These are phyloP conservation scores for Uromys caudimaculatus DNA, from an alignment of 2,797 vertebrate genomes.

Conservation along the genomic window DNA sequence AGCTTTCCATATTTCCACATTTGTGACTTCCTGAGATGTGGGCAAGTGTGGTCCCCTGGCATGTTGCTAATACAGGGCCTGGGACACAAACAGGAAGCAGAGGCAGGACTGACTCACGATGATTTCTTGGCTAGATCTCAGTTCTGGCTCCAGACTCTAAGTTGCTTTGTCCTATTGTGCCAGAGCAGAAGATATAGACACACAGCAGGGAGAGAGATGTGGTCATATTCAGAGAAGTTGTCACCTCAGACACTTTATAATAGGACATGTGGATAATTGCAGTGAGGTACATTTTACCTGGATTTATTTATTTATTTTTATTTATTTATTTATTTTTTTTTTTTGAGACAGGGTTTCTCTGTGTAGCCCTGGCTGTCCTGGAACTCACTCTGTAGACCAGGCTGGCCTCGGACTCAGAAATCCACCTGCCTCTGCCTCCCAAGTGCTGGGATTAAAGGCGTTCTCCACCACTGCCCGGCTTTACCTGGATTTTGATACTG, in stretches of 20 bases:
- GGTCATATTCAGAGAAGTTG: not conserved
- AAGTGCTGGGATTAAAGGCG: too few species aligned
- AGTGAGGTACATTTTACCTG: not conserved
- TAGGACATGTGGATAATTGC: not conserved
- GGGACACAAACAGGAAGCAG: constrained; percentile 3
- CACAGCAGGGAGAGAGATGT: too few species aligned
- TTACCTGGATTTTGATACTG: not conserved
- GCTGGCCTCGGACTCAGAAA: too few species aligned
- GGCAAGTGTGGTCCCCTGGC: not conserved
- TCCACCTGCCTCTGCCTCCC: too few species aligned
- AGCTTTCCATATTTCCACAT: not conserved
- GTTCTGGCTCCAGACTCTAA: not conserved
- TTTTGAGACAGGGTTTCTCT: too few species aligned
- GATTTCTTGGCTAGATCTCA: not conserved
- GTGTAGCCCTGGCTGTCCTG: too few species aligned
- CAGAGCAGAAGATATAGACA: not conserved
- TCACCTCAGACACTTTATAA: constrained; percentile 13
- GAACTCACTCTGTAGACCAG: too few species aligned
- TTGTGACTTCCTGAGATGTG: not conserved
- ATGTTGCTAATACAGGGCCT: constrained; percentile 15
- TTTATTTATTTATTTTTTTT: too few species aligned
- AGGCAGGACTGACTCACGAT: not conserved
- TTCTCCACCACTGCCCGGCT: too few species aligned
- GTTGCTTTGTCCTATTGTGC: not conserved
- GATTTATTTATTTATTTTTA: too few species aligned